phyloP scores from a whole-genome alignment of 2,888 invertebrate genomes.

The Cerceris rybyensis region DNA sequence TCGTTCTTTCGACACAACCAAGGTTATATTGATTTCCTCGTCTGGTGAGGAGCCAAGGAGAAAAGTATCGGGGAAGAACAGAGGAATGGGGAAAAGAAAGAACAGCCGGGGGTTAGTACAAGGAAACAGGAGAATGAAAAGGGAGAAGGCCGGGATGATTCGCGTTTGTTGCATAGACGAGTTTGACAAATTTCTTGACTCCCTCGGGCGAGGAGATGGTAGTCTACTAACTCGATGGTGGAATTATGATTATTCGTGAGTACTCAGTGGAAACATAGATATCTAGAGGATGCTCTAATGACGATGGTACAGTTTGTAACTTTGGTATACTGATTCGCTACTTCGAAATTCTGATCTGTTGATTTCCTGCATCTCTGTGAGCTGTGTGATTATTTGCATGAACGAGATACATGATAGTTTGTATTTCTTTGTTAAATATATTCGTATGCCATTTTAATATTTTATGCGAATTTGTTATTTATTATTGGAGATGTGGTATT shows the following conservation, averaged over 20 bases:
- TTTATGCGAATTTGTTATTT: too few relatives aligned
- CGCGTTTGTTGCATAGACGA: conserved; percentile 22
- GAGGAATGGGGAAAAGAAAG: conserved; percentile 6
- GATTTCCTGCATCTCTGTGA: too few relatives aligned
- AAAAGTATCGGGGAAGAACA: background rate
- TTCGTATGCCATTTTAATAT: too few relatives aligned
- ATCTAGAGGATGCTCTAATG: too few relatives aligned
- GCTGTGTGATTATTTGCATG: too few relatives aligned
- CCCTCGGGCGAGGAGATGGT: conserved; percentile 7
- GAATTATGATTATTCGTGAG: conserved; percentile 22
- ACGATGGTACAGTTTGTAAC: too few relatives aligned
- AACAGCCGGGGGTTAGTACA: background rate
- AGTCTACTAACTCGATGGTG: conserved; percentile 12
- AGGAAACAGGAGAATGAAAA: background rate
- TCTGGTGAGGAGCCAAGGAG: background rate
- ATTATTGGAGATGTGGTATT: too few relatives aligned
- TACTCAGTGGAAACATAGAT: too few relatives aligned
- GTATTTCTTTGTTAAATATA: too few relatives aligned
- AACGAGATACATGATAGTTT: too few relatives aligned
- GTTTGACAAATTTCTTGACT: conserved; percentile 40
- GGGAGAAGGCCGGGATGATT: conserved; percentile 14
- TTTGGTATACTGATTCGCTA: too few relatives aligned
- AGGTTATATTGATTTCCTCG: conserved; percentile 51
- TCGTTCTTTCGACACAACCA: conserved; percentile 29
- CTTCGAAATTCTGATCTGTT: too few relatives aligned